Base-by-base conservation (phyloP, 2,888 invertebrate species). In the Machimus rusticus region DNA sequence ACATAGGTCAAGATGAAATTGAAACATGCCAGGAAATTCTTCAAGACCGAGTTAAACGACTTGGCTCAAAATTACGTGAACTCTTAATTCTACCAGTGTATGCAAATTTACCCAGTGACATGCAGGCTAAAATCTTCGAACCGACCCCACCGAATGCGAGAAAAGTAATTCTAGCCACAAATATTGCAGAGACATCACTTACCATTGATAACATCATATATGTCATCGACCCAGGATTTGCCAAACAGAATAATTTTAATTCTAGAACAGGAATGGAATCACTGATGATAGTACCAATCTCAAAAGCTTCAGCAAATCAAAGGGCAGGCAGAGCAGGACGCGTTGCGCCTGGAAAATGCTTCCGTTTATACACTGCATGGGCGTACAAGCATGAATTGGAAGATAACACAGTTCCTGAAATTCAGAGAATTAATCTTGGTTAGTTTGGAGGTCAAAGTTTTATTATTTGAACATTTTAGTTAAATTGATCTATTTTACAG, bases 171-270 rank as follows among this genome's bases (percentile, higher is more conserved):
- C 93, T 99, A 77, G 99, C 99, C 0, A 99, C 99, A 23, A 99
- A 99, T 91, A 99, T 99, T 91, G 99, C 99, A 0, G 99, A 99
- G 94, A 99, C 99, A 0, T 99, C 99, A 1, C 93, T 99, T 46
- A 99, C 99, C 0, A 99, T 99, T 90, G 99, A 99, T 92, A 99
- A 99, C 90, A 99, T 99, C 89, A 96, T 98, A 88, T 99, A 98
- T 93, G 99, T 99, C 0, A 99, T 99, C 89, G 99, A 99, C 93
- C 99, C 99, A n/a, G 99, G 99, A 0, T 99, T 99, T 93, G 98
- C 98, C 78, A 99, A 99, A 92, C 99, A 99, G 93, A 99, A 99
- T 92, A 98, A 99, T 93, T 99, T 99, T 91, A 97, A 99, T 93
- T 98, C 99, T 0, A 95, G 98, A 90, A 99, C 99, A 0, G 99